A percentile compares a stretch with the other conserved stretches of the same genome.
These are phyloP conservation scores for Drosophila eugracilis DNA, from an alignment of 1,140 invertebrate genomes.

Conservation along the genomic window DNA sequence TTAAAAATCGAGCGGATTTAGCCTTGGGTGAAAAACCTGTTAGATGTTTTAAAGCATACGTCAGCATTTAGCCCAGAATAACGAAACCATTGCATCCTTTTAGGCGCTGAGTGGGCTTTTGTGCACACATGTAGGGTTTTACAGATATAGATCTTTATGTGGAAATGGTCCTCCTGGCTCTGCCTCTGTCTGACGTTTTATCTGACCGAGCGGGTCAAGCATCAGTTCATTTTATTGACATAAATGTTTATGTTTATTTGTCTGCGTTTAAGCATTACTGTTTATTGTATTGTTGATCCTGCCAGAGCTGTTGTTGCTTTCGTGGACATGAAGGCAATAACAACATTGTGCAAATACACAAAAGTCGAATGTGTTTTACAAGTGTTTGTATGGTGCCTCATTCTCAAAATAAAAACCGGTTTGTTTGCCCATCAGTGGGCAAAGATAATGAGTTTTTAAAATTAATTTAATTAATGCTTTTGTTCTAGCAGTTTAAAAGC, in stretches of 20 bases:
- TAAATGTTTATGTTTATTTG: slow-evolving; percentile 82
- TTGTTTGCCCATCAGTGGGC: slow-evolving; percentile 30
- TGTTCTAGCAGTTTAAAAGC: slow-evolving; percentile 30
- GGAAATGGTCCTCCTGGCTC: slow-evolving; percentile 6
- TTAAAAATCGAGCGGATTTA: slow-evolving; percentile 25
- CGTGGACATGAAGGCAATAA: slow-evolving; percentile 54
- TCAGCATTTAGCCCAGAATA: slow-evolving; percentile 24
- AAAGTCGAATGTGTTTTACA: slow-evolving; percentile 57
- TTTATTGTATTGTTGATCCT: slow-evolving; percentile 68
- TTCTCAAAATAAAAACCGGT: slow-evolving; percentile 3
- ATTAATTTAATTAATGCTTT: slow-evolving; percentile 66
- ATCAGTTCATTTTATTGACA: slow-evolving; percentile 82
- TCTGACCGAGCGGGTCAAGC: slow-evolving; percentile 74
- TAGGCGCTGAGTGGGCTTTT: background rate
- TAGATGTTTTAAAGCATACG: slow-evolving; percentile 39
- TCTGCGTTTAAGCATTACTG: slow-evolving; percentile 76
- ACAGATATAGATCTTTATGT: slow-evolving; percentile 1
- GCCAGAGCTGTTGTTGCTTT: slow-evolving; percentile 31
- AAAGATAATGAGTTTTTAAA: slow-evolving; percentile 46
- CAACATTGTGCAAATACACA: slow-evolving; percentile 37
- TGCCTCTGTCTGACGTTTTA: slow-evolving; percentile 44
- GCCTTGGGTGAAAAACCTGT: slow-evolving; percentile 51
- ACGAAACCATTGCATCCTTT: slow-evolving; percentile 45
- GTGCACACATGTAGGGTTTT: slow-evolving; percentile 1
- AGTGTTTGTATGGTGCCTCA: slow-evolving; percentile 6